These are phyloP conservation scores for Coremacera marginata DNA, from an alignment of 2,888 invertebrate genomes.

Conservation along the genomic window DNA sequence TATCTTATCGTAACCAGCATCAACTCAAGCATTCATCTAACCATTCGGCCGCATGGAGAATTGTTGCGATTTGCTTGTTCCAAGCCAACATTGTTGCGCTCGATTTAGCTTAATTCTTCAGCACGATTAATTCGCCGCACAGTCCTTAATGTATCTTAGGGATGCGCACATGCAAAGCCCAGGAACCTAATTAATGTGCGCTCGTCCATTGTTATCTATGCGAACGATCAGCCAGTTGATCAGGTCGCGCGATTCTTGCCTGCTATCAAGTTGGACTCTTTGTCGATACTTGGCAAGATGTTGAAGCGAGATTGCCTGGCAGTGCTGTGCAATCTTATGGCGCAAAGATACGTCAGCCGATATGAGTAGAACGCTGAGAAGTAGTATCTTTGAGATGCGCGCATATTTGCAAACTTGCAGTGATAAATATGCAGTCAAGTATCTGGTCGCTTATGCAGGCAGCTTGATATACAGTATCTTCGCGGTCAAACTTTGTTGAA, in stretches of 20 bases:
- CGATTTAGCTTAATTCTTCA: conserved; percentile 60
- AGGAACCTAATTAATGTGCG: conserved; percentile 58
- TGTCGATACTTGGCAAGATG: not conserved
- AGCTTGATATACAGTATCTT: not conserved
- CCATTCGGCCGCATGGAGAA: not conserved
- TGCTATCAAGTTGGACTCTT: not conserved
- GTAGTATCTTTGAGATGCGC: not conserved
- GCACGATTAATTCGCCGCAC: conserved; percentile 58
- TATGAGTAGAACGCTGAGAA: conserved; percentile 1
- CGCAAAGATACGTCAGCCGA: conserved; percentile 33
- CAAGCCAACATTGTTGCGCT: conserved; percentile 40
- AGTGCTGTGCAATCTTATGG: conserved; percentile 15
- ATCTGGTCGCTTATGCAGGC: not conserved
- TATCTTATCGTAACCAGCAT: conserved; percentile 59
- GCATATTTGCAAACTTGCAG: not conserved
- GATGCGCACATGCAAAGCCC: conserved; percentile 4
- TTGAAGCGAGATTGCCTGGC: not conserved
- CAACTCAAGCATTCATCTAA: conserved; percentile 29
- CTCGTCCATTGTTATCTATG: conserved; percentile 10
- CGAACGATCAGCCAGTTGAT: conserved; percentile 24
- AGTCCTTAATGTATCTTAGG: not conserved
- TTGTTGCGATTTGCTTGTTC: conserved; percentile 1
- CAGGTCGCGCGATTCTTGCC: conserved; percentile 20
- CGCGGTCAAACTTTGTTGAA: too few species aligned
- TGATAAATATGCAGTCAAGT: conserved; percentile 18